These are phyloP conservation scores for Drosophila leonis DNA, from an alignment of 2,888 invertebrate genomes.

Conservation along the genomic window DNA sequence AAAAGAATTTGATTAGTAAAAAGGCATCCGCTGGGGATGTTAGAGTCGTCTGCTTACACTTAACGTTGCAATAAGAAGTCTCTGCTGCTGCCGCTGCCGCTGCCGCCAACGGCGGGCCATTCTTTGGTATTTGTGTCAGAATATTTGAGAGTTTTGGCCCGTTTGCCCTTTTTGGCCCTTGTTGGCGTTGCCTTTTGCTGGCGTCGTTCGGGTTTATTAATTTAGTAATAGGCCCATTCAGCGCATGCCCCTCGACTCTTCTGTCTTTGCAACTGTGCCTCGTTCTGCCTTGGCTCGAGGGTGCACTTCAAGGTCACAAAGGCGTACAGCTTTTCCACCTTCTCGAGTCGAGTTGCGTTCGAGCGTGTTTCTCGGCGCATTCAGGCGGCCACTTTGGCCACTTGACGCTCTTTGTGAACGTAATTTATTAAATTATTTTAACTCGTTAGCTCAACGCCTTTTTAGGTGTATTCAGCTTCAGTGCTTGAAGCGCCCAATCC, in stretches of 20 bases:
- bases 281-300: constrained; percentile 42
- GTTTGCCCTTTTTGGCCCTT: constrained; percentile 24
- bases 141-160: constrained; percentile 35
- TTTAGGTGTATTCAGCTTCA: constrained; percentile 18
- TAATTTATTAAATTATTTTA: constrained; percentile 77
- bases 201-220: constrained; percentile 62
- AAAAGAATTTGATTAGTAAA: constrained; percentile 15
- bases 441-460: constrained; percentile 70
- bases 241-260: constrained; percentile 30
- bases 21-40: constrained; percentile 5
- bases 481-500: constrained; percentile 20
- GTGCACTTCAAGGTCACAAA: constrained; percentile 75
- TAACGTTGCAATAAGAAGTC: constrained; percentile 22
- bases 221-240: constrained; percentile 69
- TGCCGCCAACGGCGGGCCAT: not conserved
- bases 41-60: constrained; percentile 23
- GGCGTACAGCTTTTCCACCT: constrained; percentile 67
- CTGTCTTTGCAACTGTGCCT: constrained; percentile 5
- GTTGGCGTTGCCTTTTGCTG: constrained; percentile 24
- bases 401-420: constrained; percentile 59
- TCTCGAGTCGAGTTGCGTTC: constrained; percentile 26
- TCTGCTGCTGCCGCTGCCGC: not conserved
- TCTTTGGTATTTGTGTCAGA: constrained; percentile 23
- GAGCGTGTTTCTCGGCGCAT: constrained; percentile 19
- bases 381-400: constrained; percentile 43